A percentile compares a stretch with the other conserved stretches of the same genome.
phyloP scores from a whole-genome alignment of 2,888 invertebrate species.

The Cryptus armator region DNA sequence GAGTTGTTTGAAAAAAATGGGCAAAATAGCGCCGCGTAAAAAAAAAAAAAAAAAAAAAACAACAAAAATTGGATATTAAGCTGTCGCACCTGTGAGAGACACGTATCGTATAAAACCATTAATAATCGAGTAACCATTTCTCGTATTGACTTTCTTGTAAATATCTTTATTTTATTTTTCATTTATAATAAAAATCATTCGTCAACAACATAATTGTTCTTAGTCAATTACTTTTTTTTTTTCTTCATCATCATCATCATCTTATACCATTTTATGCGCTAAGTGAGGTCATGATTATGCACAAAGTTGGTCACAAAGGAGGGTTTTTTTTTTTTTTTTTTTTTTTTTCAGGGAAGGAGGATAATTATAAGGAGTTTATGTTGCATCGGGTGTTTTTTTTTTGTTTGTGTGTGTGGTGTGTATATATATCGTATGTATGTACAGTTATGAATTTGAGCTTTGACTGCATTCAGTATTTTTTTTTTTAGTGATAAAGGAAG shows the following conservation, averaged over 20 bases:
- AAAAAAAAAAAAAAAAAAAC: no score
- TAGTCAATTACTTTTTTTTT: slow-evolving; percentile 82
- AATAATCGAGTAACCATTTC: slow-evolving; percentile 68
- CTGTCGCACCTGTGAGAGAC: slow-evolving; percentile 55
- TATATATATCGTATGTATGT: slow-evolving; percentile 83
- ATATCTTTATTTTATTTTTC: slow-evolving; percentile 85
- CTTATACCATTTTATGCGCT: slow-evolving; percentile 72
- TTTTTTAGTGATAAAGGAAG: slow-evolving; percentile 79
- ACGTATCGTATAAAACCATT: slow-evolving; percentile 53
- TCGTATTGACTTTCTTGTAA: slow-evolving; percentile 84
- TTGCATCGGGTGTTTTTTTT: slow-evolving; percentile 79
- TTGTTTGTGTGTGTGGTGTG: slow-evolving; percentile 49
- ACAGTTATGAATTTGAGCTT: slow-evolving; percentile 85
- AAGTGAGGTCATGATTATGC: slow-evolving; percentile 84
- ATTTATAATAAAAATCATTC: slow-evolving; percentile 86
- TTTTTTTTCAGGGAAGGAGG: slow-evolving; percentile 69
- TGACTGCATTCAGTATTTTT: slow-evolving; percentile 77
- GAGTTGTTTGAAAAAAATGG: slow-evolving; percentile 11
- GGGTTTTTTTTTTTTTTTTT: slow-evolving; percentile 66
- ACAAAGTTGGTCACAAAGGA: slow-evolving; percentile 83
- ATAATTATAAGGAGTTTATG: slow-evolving; percentile 79
- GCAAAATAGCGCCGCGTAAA: slow-evolving; percentile 15
- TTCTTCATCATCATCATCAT: slow-evolving; percentile 48
- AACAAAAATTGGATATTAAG: slow-evolving; percentile 24
- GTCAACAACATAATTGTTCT: slow-evolving; percentile 85